Conservation (phyloP, 2,113 vertebrate genomes). For the Dryoscopus gambensis region DNA sequence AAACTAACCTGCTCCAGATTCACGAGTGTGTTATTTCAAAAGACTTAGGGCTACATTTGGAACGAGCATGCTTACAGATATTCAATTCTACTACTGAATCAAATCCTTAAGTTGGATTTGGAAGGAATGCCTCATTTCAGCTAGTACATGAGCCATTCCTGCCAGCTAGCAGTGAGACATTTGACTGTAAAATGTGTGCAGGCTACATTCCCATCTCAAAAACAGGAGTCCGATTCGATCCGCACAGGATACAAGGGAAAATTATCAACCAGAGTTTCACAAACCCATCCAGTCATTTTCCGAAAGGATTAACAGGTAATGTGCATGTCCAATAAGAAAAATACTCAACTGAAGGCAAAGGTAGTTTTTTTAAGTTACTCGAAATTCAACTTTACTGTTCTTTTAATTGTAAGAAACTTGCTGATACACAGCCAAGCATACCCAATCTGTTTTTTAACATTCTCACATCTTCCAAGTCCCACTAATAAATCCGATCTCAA, state of each 20-base stretch:
- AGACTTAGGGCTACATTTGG: not conserved
- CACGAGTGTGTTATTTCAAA: accelerated
- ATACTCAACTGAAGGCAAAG: not conserved
- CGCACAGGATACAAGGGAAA: not conserved
- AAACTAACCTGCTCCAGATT: not conserved
- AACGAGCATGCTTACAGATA: not conserved
- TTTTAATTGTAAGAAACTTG: not conserved
- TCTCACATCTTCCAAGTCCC: not conserved
- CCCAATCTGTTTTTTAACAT: not conserved
- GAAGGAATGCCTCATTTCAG: not conserved
- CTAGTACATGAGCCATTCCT: not conserved
- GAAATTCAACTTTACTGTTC: not conserved
- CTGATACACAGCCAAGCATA: not conserved
- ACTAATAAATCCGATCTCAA: not conserved
- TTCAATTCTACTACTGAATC: not conserved
- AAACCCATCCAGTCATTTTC: not conserved
- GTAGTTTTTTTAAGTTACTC: not conserved
- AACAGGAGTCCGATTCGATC: not conserved
- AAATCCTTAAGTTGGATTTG: not conserved
- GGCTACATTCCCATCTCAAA: not conserved
- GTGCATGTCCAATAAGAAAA: accelerated
- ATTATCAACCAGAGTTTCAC: not conserved
- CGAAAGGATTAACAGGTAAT: not conserved
- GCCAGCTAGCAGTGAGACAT: not conserved
- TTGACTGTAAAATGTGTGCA: not conserved